Evolutionary conservation across 2,113 vertebrate genomes (phyloP).

Genomic region (Chelonoidis abingdonii): DNA sequence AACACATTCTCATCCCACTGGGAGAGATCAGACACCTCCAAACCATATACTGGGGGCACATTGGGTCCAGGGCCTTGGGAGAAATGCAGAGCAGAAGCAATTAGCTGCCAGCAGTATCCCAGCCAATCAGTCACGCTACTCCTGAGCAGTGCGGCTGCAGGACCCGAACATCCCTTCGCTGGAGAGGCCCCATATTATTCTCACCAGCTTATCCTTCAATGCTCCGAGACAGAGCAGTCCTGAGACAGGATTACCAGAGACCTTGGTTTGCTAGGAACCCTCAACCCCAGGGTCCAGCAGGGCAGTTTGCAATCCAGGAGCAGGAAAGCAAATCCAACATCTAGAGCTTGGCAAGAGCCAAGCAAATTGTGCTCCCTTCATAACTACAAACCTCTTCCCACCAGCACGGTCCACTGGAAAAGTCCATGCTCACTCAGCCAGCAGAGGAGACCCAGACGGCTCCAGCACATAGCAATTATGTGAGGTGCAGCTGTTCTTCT

Average conservation of each 20-base stretch:
- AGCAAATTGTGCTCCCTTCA: neutral
- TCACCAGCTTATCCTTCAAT: neutral
- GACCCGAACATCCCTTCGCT: neutral
- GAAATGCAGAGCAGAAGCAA: neutral
- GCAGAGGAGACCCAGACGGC: neutral
- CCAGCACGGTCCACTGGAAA: neutral
- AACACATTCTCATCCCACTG: constrained; percentile 91
- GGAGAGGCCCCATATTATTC: neutral
- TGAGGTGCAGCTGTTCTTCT: neutral
- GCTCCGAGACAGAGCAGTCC: neutral
- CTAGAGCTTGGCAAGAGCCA: neutral
- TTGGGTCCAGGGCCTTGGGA: constrained; percentile 86
- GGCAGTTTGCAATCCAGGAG: neutral
- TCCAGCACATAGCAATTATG: neutral
- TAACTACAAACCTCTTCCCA: neutral
- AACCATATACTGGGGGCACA: constrained; percentile 87
- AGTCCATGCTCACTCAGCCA: neutral
- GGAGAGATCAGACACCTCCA: constrained; percentile 90
- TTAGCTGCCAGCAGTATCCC: neutral
- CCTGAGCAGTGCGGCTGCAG: neutral
- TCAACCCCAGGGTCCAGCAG: neutral
- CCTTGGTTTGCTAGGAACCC: neutral
- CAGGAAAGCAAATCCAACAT: neutral
- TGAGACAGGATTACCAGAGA: neutral
- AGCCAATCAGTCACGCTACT: neutral